Evolutionary conservation across 2,113 vertebrate genomes (phyloP).

Genomic region (Laterallus jamaicensis): DNA sequence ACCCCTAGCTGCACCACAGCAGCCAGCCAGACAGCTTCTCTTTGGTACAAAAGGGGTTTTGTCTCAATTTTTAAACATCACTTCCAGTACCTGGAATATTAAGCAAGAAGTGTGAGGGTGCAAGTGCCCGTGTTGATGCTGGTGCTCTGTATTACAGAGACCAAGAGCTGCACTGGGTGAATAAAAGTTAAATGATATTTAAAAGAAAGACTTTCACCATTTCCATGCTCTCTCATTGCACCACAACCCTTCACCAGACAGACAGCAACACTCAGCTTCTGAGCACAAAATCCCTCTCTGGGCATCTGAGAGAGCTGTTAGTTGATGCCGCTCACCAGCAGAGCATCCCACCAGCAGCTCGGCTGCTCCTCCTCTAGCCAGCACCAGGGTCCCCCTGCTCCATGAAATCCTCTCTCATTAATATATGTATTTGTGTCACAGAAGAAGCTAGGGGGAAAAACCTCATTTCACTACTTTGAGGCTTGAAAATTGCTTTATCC

Average conservation of each 20-base stretch:
- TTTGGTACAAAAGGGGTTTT: not conserved
- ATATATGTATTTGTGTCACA: not conserved
- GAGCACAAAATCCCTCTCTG: not conserved
- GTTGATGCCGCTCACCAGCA: not conserved
- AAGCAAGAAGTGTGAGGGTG: not conserved
- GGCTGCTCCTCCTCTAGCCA: not conserved
- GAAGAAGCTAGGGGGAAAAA: not conserved
- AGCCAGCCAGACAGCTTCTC: not conserved
- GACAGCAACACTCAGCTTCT: not conserved
- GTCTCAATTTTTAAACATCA: not conserved
- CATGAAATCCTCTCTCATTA: not conserved
- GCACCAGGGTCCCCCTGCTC: fast-evolving
- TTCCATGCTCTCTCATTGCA: not conserved
- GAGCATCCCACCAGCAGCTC: not conserved
- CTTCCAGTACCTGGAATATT: not conserved
- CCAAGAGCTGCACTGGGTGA: not conserved
- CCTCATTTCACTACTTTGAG: not conserved
- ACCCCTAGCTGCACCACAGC: not conserved
- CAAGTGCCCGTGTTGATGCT: not conserved
- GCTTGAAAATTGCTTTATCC: not conserved
- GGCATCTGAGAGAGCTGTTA: too few species aligned
- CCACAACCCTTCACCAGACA: not conserved
- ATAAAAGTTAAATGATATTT: not conserved
- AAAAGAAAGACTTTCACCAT: not conserved
- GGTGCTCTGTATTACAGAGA: not conserved